These are phyloP conservation scores for Pherbina coryleti DNA, from an alignment of 2,888 invertebrate genomes.

Conservation along the genomic window DNA sequence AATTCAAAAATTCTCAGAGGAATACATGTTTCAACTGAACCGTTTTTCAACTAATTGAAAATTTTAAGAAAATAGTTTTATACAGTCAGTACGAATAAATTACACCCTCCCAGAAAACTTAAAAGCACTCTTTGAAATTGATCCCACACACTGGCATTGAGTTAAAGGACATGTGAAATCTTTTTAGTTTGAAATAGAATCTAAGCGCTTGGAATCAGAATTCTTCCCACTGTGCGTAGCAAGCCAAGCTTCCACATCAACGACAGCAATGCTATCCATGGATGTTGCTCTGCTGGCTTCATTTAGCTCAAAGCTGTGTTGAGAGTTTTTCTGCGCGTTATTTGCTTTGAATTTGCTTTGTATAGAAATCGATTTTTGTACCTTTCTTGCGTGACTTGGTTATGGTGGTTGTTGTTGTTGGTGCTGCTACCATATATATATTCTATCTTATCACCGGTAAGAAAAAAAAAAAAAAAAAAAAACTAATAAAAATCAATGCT, in stretches of 20 bases:
- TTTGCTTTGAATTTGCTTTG: not conserved
- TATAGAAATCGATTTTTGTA: not conserved
- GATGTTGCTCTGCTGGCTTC: conserved; percentile 12
- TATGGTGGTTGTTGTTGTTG: conserved; percentile 12
- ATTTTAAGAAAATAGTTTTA: no score
- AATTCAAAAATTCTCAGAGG: no score
- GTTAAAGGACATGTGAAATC: no score
- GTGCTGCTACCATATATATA: conserved; percentile 7
- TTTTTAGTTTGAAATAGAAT: no score
- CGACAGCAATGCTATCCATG: conserved; percentile 5
- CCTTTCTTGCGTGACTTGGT: not conserved
- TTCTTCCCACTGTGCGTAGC: no score
- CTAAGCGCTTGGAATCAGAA: no score
- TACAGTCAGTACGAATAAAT: no score
- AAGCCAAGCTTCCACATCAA: not conserved
- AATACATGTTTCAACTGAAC: no score
- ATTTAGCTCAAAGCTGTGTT: not conserved
- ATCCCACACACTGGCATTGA: no score
- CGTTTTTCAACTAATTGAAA: no score
- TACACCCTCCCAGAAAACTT: no score
- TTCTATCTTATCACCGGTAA: not conserved
- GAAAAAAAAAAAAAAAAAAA: not conserved
- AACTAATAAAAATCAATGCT: conserved; percentile 10
- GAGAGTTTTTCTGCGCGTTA: not conserved
- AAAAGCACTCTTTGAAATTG: no score